Base-by-base conservation (phyloP, 2,888 invertebrate species). In the Hypomecis atomaria region DNA sequence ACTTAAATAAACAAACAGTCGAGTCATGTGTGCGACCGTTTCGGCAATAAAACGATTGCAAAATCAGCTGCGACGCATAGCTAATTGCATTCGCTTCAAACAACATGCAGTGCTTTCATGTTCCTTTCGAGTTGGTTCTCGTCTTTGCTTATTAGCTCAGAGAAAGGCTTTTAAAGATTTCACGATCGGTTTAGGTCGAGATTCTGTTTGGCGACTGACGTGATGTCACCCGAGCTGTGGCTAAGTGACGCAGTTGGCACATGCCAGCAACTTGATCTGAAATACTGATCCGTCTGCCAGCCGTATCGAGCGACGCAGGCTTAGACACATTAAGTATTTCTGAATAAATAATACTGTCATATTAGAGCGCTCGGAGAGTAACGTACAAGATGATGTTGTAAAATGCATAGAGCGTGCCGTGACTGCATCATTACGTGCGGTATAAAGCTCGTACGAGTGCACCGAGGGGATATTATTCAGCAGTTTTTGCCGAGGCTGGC, bases 401-500 rank as follows among this genome's bases (percentile, higher is more conserved):
- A 85, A 86, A 84, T 83, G 80, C 80, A 79, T 76, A 80, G 78
- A 80, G 79, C 78, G 82, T 81, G 82, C 79, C 78, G 79, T 83
- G 83, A 84, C 85, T 88, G 78, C 84, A 85, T 86, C 81, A 88
- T 88, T 88, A 84, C 78, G 82, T 82, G 83, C 76, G 77, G 78
- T 77, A 83, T 81, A 84, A 84, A 85, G 83, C 86, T 81, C 79
- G 78, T 77, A 76, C 78, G 79, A 79, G 78, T 83, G 81, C 80
- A 84, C 81, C 75, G 81, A 82, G 82, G 83, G 84, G 83, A 85
- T 85, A 85, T 90, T 89, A 89, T 86, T 88, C 88, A 88, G 88
- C 87, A 87, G 84, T 90, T 90, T 90, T 89, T 90, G 83, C 85
- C 71, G 73, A 75, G 78, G 75, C 80, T 79, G 79, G 77, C 80